Percentiles rank a stretch among this genome's conserved stretches.
These are phyloP conservation scores for Cantharis lateralis DNA, from an alignment of 2,888 invertebrate species.

Conservation along the genomic window DNA sequence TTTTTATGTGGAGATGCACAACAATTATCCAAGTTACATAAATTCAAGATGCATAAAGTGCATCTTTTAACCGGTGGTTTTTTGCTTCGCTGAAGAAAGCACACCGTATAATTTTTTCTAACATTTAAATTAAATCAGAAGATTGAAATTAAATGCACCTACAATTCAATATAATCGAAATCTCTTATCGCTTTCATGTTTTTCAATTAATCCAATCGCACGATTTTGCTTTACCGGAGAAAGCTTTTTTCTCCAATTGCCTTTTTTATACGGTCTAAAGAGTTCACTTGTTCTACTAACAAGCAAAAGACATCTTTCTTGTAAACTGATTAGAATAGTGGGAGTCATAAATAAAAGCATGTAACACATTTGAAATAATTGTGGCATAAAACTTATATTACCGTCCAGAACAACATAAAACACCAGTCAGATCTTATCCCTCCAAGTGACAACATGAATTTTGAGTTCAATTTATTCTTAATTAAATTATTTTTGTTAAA, in stretches of 20 bases:
- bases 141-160: neutral
- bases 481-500: slow-evolving; percentile 1
- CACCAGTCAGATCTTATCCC: neutral
- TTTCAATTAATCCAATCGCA: neutral
- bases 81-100: neutral
- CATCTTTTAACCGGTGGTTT: neutral
- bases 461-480: neutral
- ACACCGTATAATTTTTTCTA: neutral
- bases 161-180: neutral
- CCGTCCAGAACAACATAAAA: slow-evolving; percentile 17
- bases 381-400: slow-evolving; percentile 46
- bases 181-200: neutral
- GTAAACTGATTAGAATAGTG: slow-evolving; percentile 5
- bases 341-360: slow-evolving; percentile 28
- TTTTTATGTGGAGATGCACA: neutral
- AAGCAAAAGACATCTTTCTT: slow-evolving; percentile 6
- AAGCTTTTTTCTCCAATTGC: slow-evolving; percentile 14
- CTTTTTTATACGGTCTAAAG: slow-evolving; percentile 14
- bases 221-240: slow-evolving; percentile 7
- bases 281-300: slow-evolving; percentile 13
- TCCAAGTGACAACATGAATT: neutral
- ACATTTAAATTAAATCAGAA: neutral
- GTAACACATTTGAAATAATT: slow-evolving; percentile 49
- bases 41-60: neutral
- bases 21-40: neutral